These are phyloP conservation scores for Sorex maritimensis DNA, from an alignment of 2,797 vertebrate species.

Conservation along the genomic window DNA sequence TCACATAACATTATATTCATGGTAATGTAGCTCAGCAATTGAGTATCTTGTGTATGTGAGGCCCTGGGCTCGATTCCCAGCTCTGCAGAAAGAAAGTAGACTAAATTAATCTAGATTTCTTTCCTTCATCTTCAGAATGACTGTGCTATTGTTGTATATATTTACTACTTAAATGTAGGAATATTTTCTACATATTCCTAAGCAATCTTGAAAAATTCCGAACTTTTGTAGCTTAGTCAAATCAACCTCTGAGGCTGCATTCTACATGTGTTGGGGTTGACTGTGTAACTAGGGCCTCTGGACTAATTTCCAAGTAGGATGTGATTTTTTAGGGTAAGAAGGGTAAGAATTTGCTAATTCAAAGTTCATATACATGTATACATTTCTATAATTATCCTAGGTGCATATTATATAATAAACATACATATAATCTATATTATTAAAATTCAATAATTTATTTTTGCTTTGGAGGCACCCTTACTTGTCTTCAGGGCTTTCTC, in stretches of 20 bases:
- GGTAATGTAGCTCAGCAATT: no score
- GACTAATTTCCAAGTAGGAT: no score
- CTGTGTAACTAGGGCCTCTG: neutral
- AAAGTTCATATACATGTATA: neutral
- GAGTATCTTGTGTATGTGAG: no score
- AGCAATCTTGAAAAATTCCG: neutral
- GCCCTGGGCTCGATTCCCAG: no score
- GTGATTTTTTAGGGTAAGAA: no score
- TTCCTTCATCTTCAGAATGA: conserved; percentile 20
- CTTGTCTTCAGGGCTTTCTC: no score
- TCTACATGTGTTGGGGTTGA: neutral
- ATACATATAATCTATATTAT: neutral
- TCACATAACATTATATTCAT: neutral
- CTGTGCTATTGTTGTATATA: conserved; percentile 4
- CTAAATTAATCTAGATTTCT: conserved; percentile 38
- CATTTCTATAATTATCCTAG: neutral
- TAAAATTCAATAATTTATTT: neutral
- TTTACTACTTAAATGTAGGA: conserved; percentile 1
- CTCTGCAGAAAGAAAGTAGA: neutral
- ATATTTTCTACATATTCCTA: neutral
- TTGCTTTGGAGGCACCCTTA: no score
- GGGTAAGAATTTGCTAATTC: conserved; percentile 3
- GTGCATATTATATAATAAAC: neutral
- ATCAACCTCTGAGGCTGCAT: neutral
- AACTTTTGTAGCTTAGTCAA: neutral